Evolutionary conservation across 2,797 vertebrate species (phyloP).

Genomic region (Bucorvus abyssinicus): DNA sequence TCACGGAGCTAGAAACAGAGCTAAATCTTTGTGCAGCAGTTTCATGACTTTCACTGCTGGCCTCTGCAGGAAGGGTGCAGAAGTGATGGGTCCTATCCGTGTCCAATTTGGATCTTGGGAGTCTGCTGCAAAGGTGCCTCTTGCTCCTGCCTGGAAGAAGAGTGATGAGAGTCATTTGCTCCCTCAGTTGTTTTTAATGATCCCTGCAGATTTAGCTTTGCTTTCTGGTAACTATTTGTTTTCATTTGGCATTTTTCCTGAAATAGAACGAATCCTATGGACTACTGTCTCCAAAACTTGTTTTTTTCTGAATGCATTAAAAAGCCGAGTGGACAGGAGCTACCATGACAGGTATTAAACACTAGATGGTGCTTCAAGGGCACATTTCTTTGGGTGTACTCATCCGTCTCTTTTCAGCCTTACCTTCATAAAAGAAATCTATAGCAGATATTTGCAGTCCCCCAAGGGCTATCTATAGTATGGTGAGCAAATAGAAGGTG

Average conservation of each 20-base stretch:
- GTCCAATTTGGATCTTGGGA: not conserved
- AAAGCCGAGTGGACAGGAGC: not conserved
- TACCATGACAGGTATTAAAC: not conserved
- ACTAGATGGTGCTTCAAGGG: conserved; percentile 23
- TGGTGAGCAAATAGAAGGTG: not conserved
- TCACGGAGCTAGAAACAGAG: not conserved
- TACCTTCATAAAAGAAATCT: not conserved
- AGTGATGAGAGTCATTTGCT: not conserved
- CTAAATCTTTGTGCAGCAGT: not conserved
- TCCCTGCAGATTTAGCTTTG: not conserved
- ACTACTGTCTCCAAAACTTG: not conserved
- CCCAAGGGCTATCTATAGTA: not conserved
- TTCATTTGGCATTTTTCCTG: not conserved
- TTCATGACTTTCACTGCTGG: not conserved
- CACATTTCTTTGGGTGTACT: not conserved
- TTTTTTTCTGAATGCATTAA: not conserved
- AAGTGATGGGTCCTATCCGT: not conserved
- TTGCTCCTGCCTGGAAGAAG: not conserved
- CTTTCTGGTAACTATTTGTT: not conserved
- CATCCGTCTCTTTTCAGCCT: not conserved
- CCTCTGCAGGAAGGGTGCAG: not conserved
- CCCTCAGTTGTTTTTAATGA: not conserved
- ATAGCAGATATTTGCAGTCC: not conserved
- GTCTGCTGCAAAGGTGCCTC: not conserved
- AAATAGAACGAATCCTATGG: not conserved